Conservation (phyloP, 35 echinoderm and acorn worm genomes). For the Strongylocentrotus purpuratus region DNA sequence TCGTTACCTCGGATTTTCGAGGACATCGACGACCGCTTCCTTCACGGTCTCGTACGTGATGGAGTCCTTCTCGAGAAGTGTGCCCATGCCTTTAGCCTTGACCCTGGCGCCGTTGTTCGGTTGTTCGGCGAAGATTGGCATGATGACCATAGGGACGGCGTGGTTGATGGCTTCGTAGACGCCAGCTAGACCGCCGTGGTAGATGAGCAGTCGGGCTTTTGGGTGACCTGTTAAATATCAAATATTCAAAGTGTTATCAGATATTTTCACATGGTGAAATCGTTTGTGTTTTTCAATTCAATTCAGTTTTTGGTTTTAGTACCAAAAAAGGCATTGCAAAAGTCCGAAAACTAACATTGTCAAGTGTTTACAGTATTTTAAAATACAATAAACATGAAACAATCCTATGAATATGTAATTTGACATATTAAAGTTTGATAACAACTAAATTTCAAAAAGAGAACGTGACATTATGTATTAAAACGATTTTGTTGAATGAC, state of each 20-base stretch:
- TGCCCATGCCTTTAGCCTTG: constrained; percentile 49
- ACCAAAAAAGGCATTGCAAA: background rate
- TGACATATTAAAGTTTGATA: no score
- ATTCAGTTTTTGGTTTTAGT: no score
- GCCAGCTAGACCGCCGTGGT: constrained; percentile 55
- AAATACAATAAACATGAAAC: no score
- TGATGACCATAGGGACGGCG: constrained; percentile 58
- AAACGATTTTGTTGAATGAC: no score
- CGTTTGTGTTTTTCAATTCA: no score
- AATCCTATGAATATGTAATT: no score
- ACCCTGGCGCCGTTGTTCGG: constrained; percentile 37
- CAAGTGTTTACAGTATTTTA: no score
- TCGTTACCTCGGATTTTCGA: constrained; percentile 54
- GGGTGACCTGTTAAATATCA: constrained; percentile 27
- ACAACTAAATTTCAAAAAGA: no score
- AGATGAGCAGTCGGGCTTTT: constrained; percentile 40
- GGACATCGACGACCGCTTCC: constrained; percentile 41
- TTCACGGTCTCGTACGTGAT: constrained; percentile 34
- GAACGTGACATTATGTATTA: no score
- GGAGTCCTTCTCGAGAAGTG: constrained; percentile 14
- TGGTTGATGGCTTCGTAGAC: constrained; percentile 52
- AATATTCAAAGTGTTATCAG: background rate
- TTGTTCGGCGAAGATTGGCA: constrained; percentile 64
- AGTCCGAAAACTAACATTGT: background rate
- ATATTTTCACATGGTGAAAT: no score